Evolutionary conservation across 2,113 vertebrate genomes (phyloP), one percentile per base, ranked within the genome.

Genomic region (Haliaeetus leucogaster): DNA sequence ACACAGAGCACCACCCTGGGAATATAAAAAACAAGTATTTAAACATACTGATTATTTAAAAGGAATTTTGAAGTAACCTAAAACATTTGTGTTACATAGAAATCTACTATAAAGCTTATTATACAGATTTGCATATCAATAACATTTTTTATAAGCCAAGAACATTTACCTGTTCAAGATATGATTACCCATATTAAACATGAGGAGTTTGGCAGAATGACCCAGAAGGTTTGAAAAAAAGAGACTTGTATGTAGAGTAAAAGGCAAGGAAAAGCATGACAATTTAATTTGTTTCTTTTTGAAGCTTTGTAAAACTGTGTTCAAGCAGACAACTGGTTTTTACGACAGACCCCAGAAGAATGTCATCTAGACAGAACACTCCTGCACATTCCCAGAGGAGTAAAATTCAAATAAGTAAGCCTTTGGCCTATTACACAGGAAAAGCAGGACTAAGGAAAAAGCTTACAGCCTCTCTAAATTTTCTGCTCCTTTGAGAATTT

Each of bases 1-100:
- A 95, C 98, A 98, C 63, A 98, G 98, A 13, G 99, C 94, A 16
- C 99, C 98, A 53, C 99, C 99, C 99, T 99, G 87, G 65, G 78
- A 95, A 96, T 34, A 86, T 25, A 96, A 47, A 71, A 48, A 86
- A 7, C 13, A 85, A 19, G 36, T 34, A 59, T n/a, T 95, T 80
- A 91, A 78, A 23, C 26, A 93, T 27, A 50, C 5, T n/a, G 58
- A 27, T 43, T 70, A 94, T 32, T 81, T 25, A 70, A 70, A 70
- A 78, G 43, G 21, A 71, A n/a, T 45, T 87, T 83, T 45, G 12
- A 82, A 74, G 21, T 27, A 32, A 79, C 21, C 45, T 50, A 48
- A 82, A 70, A 23, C 4, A 34, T 43, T 59, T 62, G 27, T 78
- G 1, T 48, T 68, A 53, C 19, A 62, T 58, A 27, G 43, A 94